These are phyloP conservation scores for Coreius guichenoti DNA, from an alignment of 2,797 vertebrate genomes.

Conservation along the genomic window DNA sequence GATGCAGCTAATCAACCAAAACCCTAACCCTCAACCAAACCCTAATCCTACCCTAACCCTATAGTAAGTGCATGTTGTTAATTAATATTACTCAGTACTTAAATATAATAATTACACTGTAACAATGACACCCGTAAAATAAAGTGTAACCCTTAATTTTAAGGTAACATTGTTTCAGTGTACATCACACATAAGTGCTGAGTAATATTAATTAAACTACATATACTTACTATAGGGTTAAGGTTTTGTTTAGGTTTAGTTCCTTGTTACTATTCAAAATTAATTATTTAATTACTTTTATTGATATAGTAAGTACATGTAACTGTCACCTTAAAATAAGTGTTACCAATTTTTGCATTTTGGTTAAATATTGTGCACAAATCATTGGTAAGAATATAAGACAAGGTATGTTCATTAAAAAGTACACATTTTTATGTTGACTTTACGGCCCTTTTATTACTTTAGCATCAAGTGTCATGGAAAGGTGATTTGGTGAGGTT, in stretches of 20 bases:
- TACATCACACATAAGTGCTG: neutral
- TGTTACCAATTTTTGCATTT: neutral
- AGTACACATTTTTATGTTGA: slow-evolving; percentile 1
- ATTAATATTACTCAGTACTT: too few species aligned
- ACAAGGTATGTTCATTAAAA: neutral
- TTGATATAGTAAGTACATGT: neutral
- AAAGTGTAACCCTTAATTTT: too few species aligned
- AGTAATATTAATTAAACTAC: neutral
- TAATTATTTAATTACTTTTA: neutral
- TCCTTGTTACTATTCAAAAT: neutral
- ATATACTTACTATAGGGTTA: neutral
- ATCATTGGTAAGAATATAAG: neutral
- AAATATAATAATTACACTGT: too few species aligned
- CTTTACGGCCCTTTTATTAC: neutral
- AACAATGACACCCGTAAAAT: too few species aligned
- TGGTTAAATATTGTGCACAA: neutral
- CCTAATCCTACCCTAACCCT: too few species aligned
- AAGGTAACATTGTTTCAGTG: neutral
- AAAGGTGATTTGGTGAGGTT: slow-evolving; percentile 6
- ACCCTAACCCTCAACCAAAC: too few species aligned
- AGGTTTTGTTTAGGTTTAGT: neutral
- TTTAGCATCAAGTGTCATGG: neutral
- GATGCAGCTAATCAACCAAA: too few species aligned
- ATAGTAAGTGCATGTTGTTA: too few species aligned
- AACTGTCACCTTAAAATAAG: slow-evolving; percentile 3